phyloP scores from a whole-genome alignment of 2,888 invertebrate species.

The Harpagoxenus sublaevis region DNA sequence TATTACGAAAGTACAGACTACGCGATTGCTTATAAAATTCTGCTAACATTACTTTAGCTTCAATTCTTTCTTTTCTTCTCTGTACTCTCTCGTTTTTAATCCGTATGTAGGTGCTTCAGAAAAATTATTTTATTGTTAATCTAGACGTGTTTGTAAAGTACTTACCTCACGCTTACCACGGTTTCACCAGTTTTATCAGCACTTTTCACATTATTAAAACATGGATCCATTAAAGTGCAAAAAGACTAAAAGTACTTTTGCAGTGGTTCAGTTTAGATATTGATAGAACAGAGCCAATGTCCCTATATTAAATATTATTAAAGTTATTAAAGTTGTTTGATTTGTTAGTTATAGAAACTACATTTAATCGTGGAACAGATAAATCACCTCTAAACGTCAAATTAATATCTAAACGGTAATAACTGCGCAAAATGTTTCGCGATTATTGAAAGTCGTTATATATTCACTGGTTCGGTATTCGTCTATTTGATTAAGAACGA shows the following conservation, averaged over 20 bases:
- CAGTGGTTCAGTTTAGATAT: background rate
- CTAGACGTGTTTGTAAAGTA: background rate
- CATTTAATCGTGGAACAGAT: background rate
- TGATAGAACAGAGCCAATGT: background rate
- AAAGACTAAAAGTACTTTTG: background rate
- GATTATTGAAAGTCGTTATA: conserved; percentile 2
- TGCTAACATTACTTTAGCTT: conserved; percentile 39
- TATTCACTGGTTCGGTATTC: background rate
- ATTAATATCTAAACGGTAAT: background rate
- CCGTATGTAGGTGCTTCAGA: background rate
- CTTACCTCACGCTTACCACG: background rate
- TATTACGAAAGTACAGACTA: conserved; percentile 21
- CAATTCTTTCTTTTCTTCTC: conserved; percentile 14
- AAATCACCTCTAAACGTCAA: background rate
- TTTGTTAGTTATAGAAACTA: background rate
- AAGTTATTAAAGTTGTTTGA: background rate
- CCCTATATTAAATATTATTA: background rate
- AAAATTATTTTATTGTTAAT: background rate
- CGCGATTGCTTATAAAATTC: conserved; percentile 27
- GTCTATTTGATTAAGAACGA: conserved; percentile 33
- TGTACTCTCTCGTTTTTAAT: background rate
- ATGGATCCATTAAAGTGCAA: background rate
- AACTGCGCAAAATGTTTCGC: background rate
- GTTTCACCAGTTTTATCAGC: background rate
- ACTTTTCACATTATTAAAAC: background rate